A percentile compares a stretch with the other conserved stretches of the same genome.
phyloP scores from a whole-genome alignment of 2,888 invertebrate genomes.

The Nephrocerus scutellatus region DNA sequence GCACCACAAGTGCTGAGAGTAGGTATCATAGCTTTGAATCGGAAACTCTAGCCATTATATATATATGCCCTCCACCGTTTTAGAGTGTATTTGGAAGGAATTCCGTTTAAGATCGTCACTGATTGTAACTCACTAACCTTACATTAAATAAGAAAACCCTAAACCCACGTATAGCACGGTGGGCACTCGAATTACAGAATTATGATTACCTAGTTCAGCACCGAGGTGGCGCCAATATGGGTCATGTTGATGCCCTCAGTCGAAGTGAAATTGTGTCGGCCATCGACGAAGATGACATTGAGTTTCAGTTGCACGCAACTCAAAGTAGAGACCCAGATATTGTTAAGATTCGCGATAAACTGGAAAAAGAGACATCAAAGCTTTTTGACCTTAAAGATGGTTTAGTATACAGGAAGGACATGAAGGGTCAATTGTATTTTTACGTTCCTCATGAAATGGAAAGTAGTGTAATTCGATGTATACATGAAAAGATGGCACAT shows the following conservation, averaged over 20 bases:
- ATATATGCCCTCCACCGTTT: conserved; percentile 23
- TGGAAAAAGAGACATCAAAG: neutral
- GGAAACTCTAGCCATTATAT: conserved; percentile 28
- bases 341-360: conserved; percentile 1
- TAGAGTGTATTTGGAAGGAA: too few relatives aligned
- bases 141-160: conserved; percentile 21
- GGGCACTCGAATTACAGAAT: too few relatives aligned
- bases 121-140: too few relatives aligned
- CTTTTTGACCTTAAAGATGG: too few relatives aligned
- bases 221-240: conserved; percentile 3
- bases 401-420: conserved; percentile 15
- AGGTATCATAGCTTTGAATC: conserved; percentile 33
- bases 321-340: too few relatives aligned
- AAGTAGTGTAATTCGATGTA: too few relatives aligned
- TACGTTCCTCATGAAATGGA: conserved; percentile 1
- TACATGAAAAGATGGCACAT: conserved; percentile 8
- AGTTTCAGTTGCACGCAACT: too few relatives aligned
- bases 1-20: conserved; percentile 25
- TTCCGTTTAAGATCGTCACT: too few relatives aligned
- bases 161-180: conserved; percentile 28
- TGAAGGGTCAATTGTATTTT: too few relatives aligned
- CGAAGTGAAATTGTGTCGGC: conserved; percentile 1
- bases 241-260: too few relatives aligned
- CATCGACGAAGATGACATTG: neutral
- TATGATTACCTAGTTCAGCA: conserved; percentile 9